A percentile compares a stretch with the other conserved stretches of the same genome.
These are phyloP conservation scores for Ennomos fuscantarius DNA, from an alignment of 2,888 invertebrate species.

Conservation along the genomic window DNA sequence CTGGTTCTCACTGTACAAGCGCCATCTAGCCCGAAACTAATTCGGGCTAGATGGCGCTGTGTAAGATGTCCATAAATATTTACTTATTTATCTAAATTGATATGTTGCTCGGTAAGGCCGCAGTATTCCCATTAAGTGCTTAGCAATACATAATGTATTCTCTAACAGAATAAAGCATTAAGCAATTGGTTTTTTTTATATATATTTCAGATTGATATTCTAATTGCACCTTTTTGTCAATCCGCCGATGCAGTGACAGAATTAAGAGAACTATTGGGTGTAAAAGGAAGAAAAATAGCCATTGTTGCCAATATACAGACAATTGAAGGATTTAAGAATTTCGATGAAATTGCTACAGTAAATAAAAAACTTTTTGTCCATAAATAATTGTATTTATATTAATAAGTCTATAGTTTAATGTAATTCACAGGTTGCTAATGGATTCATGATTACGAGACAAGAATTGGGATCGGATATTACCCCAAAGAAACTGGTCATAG, in stretches of 20 bases:
- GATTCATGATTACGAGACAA: slow-evolving; percentile 88
- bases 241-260: slow-evolving; percentile 52
- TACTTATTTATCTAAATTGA: too few species aligned
- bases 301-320: slow-evolving; percentile 75
- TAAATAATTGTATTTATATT: not conserved
- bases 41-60: too few species aligned
- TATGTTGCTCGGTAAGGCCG: too few species aligned
- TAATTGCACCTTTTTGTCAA: slow-evolving; percentile 67
- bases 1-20: too few species aligned
- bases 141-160: too few species aligned
- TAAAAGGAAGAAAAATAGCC: slow-evolving; percentile 71
- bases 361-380: slow-evolving; percentile 10
- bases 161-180: too few species aligned
- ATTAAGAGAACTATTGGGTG: slow-evolving; percentile 63
- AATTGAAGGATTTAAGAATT: slow-evolving; percentile 65
- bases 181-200: not conserved
- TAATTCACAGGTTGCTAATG: slow-evolving; percentile 79
- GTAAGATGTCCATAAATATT: too few species aligned
- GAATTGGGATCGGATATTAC: slow-evolving; percentile 79
- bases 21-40: too few species aligned
- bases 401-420: not conserved
- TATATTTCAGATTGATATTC: slow-evolving; percentile 67
- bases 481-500: slow-evolving; percentile 79
- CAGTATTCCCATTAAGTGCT: too few species aligned
- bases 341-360: slow-evolving; percentile 66